Evolutionary conservation across 1,140 invertebrate genomes (phyloP).

Genomic region (Micrasema longulum): DNA sequence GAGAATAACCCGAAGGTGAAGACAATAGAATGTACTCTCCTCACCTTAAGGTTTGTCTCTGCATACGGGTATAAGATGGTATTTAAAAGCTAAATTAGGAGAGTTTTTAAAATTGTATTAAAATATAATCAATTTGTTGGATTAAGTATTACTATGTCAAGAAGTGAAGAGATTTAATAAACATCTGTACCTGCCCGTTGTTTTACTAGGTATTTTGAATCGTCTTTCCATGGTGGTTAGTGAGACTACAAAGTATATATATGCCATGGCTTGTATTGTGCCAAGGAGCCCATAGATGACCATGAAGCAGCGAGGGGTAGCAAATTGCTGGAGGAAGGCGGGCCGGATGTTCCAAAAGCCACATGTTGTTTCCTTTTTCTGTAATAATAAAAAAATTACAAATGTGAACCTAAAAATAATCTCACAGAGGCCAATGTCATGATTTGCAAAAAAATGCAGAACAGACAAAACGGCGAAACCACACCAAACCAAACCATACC

Average conservation of each 20-base stretch:
- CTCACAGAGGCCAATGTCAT: not conserved
- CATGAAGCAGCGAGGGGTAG: constrained; percentile 73
- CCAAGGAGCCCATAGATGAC: constrained; percentile 75
- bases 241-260: constrained; percentile 76
- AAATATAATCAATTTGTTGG: too few relatives aligned
- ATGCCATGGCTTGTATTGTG: constrained; percentile 78
- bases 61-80: too few relatives aligned
- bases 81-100: too few relatives aligned
- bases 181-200: constrained; percentile 72
- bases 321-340: constrained; percentile 72
- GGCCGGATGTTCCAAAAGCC: constrained; percentile 73
- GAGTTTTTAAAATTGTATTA: too few relatives aligned
- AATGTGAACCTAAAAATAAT: not conserved
- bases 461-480: too few relatives aligned
- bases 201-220: constrained; percentile 78
- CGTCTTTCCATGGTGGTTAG: constrained; percentile 78
- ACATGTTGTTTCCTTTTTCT: constrained; percentile 61
- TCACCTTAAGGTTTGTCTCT: too few relatives aligned
- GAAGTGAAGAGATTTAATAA: too few relatives aligned
- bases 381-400: constrained; percentile 18
- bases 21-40: too few relatives aligned
- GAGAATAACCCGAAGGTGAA: too few relatives aligned
- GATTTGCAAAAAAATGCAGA: not conserved
- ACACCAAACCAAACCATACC: too few relatives aligned
- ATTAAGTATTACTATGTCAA: too few relatives aligned